Evolutionary conservation across 2,888 invertebrate species (phyloP).

Genomic region (Hipparchia sbordonii): DNA sequence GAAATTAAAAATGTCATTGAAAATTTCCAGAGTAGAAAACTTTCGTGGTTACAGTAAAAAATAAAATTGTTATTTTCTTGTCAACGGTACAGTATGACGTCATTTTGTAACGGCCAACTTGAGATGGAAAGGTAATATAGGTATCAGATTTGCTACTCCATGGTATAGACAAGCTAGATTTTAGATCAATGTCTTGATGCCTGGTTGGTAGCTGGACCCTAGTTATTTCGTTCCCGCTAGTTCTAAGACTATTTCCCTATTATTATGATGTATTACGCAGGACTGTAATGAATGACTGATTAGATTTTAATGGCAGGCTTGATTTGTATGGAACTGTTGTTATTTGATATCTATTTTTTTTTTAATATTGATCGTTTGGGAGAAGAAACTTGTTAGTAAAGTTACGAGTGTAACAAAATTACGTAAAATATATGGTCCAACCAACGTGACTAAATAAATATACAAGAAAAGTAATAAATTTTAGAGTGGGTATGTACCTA

Average conservation of each 20-base stretch:
- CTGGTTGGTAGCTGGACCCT: slow-evolving; percentile 22
- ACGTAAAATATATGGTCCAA: too few relatives aligned
- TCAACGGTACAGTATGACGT: too few relatives aligned
- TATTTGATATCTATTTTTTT: slow-evolving; percentile 9
- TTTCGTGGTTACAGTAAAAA: too few relatives aligned
- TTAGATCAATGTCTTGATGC: not conserved
- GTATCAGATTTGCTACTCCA: not conserved
- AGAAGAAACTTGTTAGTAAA: not conserved
- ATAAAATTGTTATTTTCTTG: too few relatives aligned
- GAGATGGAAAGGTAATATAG: not conserved
- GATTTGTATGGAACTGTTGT: slow-evolving; percentile 10
- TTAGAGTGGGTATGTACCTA: too few relatives aligned
- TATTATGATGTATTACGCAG: slow-evolving; percentile 33
- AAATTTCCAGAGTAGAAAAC: too few relatives aligned
- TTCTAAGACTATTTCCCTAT: slow-evolving; percentile 28
- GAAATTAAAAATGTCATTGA: too few relatives aligned
- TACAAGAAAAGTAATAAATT: too few relatives aligned
- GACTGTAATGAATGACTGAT: slow-evolving; percentile 20
- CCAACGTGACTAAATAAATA: too few relatives aligned
- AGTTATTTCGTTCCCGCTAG: slow-evolving; percentile 36
- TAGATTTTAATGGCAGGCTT: slow-evolving; percentile 24
- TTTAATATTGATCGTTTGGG: not conserved
- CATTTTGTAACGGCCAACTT: too few relatives aligned
- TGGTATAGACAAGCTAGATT: not conserved
- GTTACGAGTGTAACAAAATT: too few relatives aligned